Conservation (phyloP, 1,140 invertebrate genomes). For the Drosophila suzukii region DNA sequence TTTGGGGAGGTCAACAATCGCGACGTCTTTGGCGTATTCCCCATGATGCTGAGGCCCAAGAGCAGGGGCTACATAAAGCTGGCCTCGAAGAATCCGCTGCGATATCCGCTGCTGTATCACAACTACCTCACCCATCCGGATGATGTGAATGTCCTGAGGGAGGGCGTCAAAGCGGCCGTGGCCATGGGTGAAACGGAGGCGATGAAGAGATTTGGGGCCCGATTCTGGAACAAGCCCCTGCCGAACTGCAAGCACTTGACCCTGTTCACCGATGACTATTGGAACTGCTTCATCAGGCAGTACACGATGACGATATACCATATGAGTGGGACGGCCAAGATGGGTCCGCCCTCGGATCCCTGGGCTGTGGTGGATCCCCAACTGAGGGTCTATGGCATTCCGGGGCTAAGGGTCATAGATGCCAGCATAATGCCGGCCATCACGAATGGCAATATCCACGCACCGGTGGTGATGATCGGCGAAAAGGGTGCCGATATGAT, state of each 20-base stretch:
- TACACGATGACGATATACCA: conserved; percentile 96
- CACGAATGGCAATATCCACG: conserved; percentile 94
- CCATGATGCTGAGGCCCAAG: conserved; percentile 94
- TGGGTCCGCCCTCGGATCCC: conserved; percentile 91
- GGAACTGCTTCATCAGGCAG: conserved; percentile 91
- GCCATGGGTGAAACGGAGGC: conserved; percentile 91
- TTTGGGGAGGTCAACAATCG: conserved; percentile 89
- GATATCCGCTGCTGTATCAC: conserved; percentile 92
- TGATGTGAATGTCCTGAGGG: conserved; percentile 91
- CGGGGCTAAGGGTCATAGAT: conserved; percentile 88
- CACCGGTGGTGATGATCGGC: conserved; percentile 95
- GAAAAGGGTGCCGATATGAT: conserved; percentile 96
- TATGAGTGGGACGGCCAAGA: conserved; percentile 92
- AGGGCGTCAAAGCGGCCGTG: conserved; percentile 93
- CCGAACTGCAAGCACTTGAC: conserved; percentile 93
- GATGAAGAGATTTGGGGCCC: conserved; percentile 90
- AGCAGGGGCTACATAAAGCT: conserved; percentile 92
- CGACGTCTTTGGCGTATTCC: conserved; percentile 92
- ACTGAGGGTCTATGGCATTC: conserved; percentile 90
- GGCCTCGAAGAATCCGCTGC: conserved; percentile 91
- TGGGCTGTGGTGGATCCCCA: conserved; percentile 93
- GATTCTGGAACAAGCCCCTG: conserved; percentile 89
- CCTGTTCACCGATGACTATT: conserved; percentile 92
- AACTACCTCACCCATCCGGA: conserved; percentile 94
- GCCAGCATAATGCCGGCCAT: conserved; percentile 86